Evolutionary conservation across 2,888 invertebrate species (phyloP), one percentile per base, ranked within the genome.

Genomic region (Pammene aurita): DNA sequence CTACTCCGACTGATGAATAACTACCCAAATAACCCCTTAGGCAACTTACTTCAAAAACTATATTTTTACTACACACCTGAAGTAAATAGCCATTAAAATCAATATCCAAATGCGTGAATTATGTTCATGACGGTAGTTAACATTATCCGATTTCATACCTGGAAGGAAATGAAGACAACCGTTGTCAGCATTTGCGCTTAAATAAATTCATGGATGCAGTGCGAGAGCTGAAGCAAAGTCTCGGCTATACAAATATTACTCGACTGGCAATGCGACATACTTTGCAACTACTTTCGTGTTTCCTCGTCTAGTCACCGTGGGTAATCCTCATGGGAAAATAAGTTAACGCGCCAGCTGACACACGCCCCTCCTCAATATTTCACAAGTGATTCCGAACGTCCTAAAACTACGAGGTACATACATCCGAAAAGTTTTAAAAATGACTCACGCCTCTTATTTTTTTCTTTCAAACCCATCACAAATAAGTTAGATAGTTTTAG

Each of bases 401-500:
- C 83, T 83, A 84, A 86, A 85, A 84, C 84, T 84, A 85, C 78
- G 84, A 83, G 76, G 80, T 71, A 84, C 78, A 85, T 71, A 84
- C 78, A 85, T 82, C 75, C 78, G 79, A 78, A 80, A 85, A 87
- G 85, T 87, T 86, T 88, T 87, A 82, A 86, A 87, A 86, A 84
- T 82, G 74, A 83, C 77, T 81, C 74, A 69, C 77, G 76, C 80
- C 81, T 81, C 79, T 85, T 85, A 84, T 85, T 86, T 87, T 86
- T 85, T 84, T 81, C 84, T 86, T 77, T 83, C 82, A 83, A 85
- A 84, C 83, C 86, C 80, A 86, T 84, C 81, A 78, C 72, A 75
- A 77, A 77, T 76, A 87, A 88, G 82, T 89, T 88, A 74, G 83
- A 86, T 89, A 89, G 89, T 88, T 88, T 87, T 85, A 87, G 85